phyloP scores from a whole-genome alignment of 2,797 vertebrate genomes.

The Channa striata region DNA sequence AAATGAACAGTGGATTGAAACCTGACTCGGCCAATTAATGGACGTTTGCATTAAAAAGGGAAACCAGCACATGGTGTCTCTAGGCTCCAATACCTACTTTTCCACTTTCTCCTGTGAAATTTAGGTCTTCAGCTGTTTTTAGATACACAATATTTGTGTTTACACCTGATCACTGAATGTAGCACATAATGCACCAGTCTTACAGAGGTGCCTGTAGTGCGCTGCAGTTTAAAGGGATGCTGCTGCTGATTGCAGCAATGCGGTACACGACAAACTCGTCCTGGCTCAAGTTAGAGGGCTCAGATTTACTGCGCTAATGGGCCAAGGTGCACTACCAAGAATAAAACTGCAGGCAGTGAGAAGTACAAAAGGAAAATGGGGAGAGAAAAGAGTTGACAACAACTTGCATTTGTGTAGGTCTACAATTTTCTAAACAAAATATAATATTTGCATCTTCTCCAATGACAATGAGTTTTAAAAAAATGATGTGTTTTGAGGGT shows the following conservation, averaged over 20 bases:
- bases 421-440: too few relatives aligned
- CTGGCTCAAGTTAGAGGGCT: constrained; percentile 72
- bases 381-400: constrained; percentile 20
- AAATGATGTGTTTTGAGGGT: too few relatives aligned
- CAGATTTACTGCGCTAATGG: constrained; percentile 80
- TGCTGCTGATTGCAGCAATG: constrained; percentile 83
- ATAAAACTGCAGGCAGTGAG: constrained; percentile 68
- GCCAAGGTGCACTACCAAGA: constrained; percentile 77
- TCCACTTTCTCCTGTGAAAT: constrained; percentile 15
- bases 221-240: constrained; percentile 65
- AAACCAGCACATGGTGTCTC: constrained; percentile 20
- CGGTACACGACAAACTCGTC: constrained; percentile 73
- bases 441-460: too few relatives aligned
- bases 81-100: not conserved
- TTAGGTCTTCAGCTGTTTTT: constrained; percentile 28
- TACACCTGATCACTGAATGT: constrained; percentile 23
- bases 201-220: constrained; percentile 58
- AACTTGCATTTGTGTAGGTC: not conserved
- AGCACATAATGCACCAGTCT: constrained; percentile 65
- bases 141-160: constrained; percentile 20
- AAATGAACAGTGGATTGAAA: constrained; percentile 11
- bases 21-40: constrained; percentile 18
- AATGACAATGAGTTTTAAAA: too few relatives aligned
- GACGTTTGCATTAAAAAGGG: constrained; percentile 22
- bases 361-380: constrained; percentile 5